These are phyloP conservation scores for Oxygymnocypris stewartii DNA, from an alignment of 2,113 vertebrate species.

Conservation along the genomic window DNA sequence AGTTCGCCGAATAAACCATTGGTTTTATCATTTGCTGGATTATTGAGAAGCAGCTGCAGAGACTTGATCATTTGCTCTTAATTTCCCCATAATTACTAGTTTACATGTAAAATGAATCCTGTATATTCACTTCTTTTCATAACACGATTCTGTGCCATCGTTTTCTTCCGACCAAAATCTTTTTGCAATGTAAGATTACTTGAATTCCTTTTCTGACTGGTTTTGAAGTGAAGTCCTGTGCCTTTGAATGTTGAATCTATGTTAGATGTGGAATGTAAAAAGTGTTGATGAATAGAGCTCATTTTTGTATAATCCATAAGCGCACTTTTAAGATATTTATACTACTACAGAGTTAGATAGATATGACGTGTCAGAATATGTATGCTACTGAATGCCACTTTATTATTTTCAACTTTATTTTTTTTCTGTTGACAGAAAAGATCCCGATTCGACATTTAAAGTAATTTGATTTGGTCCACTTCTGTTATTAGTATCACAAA, in stretches of 20 bases:
- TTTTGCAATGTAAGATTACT: constrained; percentile 57
- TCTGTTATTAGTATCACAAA: constrained; percentile 45
- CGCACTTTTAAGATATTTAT: constrained; percentile 57
- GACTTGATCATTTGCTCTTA: constrained; percentile 1
- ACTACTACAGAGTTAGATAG: constrained; percentile 44
- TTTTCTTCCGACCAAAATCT: constrained; percentile 53
- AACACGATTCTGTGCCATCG: constrained; percentile 36
- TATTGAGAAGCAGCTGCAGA: background rate
- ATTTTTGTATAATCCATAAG: constrained; percentile 58
- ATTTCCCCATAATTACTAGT: constrained; percentile 27
- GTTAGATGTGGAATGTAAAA: constrained; percentile 58
- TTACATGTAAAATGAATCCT: constrained; percentile 39
- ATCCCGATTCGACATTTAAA: constrained; percentile 19
- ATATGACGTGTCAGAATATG: constrained; percentile 37
- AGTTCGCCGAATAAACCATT: background rate
- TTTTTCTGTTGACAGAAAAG: constrained; percentile 9
- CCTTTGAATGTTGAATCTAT: constrained; percentile 56
- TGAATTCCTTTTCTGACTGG: constrained; percentile 57
- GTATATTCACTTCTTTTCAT: constrained; percentile 43
- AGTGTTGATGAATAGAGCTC: constrained; percentile 56
- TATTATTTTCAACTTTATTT: constrained; percentile 37
- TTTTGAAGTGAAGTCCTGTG: constrained; percentile 60
- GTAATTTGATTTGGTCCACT: constrained; percentile 37
- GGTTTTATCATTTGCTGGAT: background rate
- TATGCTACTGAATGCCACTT: constrained; percentile 51